Conservation (phyloP, 2,888 invertebrate genomes). For the Drosophila rellima region DNA sequence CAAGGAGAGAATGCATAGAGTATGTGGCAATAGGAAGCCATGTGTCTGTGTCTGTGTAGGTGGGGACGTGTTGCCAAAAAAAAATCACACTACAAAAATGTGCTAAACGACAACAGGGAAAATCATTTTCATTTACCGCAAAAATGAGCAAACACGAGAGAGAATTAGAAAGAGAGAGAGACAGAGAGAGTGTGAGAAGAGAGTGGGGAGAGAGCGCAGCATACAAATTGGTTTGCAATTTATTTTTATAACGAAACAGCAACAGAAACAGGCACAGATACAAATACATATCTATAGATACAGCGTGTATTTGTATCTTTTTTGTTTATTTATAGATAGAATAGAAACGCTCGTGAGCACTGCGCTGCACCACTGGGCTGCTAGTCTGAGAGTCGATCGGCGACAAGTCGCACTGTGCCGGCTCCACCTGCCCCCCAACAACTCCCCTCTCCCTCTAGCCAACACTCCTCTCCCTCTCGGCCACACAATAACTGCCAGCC, state of each 20-base stretch:
- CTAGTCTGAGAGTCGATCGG: slow-evolving; percentile 52
- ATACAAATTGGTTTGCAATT: slow-evolving; percentile 75
- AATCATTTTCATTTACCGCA: slow-evolving; percentile 62
- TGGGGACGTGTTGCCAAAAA: slow-evolving; percentile 47
- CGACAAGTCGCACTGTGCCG: slow-evolving; percentile 55
- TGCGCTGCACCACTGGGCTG: slow-evolving; percentile 13
- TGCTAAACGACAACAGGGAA: slow-evolving; percentile 69
- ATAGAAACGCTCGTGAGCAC: slow-evolving; percentile 52
- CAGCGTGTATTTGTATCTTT: slow-evolving; percentile 45
- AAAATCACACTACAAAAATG: slow-evolving; percentile 47
- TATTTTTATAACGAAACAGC: slow-evolving; percentile 73
- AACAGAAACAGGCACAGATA: slow-evolving; percentile 47
- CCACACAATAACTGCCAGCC: slow-evolving; percentile 16
- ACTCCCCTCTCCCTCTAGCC: background rate
- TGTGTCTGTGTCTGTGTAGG: slow-evolving; percentile 17
- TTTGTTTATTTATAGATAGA: slow-evolving; percentile 73
- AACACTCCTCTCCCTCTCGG: background rate
- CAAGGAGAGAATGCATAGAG: background rate
- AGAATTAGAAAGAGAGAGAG: slow-evolving; percentile 5
- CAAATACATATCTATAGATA: slow-evolving; percentile 26
- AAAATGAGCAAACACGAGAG: slow-evolving; percentile 36
- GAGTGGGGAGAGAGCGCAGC: slow-evolving; percentile 25
- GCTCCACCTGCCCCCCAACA: slow-evolving; percentile 11
- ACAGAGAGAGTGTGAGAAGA: slow-evolving; percentile 15
- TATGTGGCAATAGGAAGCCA: slow-evolving; percentile 40